A percentile compares a stretch with the other conserved stretches of the same genome.
Conservation (phyloP, 2,113 vertebrate species). For the Bufo gargarizans region DNA sequence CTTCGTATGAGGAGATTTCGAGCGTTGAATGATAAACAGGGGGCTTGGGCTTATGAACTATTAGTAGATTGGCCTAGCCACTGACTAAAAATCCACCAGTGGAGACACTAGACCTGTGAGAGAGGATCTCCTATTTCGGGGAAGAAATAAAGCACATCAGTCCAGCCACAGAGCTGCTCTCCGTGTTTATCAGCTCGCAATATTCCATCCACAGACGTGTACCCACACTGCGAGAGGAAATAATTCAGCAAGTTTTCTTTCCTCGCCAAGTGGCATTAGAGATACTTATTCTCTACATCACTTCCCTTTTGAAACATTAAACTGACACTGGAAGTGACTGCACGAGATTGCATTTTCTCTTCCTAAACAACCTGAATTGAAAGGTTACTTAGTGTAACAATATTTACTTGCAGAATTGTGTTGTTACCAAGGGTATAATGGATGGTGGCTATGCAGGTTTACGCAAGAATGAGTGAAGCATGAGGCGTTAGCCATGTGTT, state of each 20-base stretch:
- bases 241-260: slow-evolving; percentile 56
- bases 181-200: slow-evolving; percentile 23
- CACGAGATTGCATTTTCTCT: slow-evolving; percentile 88
- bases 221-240: slow-evolving; percentile 35
- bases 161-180: neutral
- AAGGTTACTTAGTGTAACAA: slow-evolving; percentile 89
- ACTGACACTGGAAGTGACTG: slow-evolving; percentile 85
- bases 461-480: slow-evolving; percentile 88
- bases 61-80: slow-evolving; percentile 8
- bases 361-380: slow-evolving; percentile 88
- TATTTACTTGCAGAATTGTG: slow-evolving; percentile 90
- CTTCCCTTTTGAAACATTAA: slow-evolving; percentile 85
- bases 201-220: slow-evolving; percentile 10
- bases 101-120: neutral
- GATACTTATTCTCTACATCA: slow-evolving; percentile 87
- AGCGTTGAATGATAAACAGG: neutral
- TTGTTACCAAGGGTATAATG: slow-evolving; percentile 88
- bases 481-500: slow-evolving; percentile 88
- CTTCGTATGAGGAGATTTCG: neutral
- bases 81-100: neutral
- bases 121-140: neutral
- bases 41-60: neutral
- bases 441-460: slow-evolving; percentile 87
- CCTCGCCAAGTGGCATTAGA: slow-evolving; percentile 68
- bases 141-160: slow-evolving; percentile 14